phyloP scores from a whole-genome alignment of 2,888 invertebrate genomes.

The Biston betularia region DNA sequence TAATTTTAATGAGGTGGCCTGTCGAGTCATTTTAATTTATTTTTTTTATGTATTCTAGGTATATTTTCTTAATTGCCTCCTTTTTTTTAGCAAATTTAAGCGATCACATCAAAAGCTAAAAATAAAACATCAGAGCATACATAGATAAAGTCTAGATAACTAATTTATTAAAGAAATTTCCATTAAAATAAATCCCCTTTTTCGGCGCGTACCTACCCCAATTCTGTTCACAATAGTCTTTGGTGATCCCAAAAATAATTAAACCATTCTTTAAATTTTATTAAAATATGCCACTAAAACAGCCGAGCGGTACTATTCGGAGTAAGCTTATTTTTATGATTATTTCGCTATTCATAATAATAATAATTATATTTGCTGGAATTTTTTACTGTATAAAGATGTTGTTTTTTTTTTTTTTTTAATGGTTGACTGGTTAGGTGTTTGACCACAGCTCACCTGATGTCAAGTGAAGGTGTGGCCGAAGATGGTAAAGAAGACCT shows the following conservation, averaged over 20 bases:
- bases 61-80: too few species aligned
- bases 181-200: conserved; percentile 15
- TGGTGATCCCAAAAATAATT: conserved; percentile 25
- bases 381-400: conserved; percentile 14
- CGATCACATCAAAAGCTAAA: not conserved
- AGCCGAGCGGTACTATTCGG: conserved; percentile 1
- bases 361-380: conserved; percentile 24
- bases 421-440: too few species aligned
- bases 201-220: not conserved
- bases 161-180: conserved; percentile 21
- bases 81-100: not conserved
- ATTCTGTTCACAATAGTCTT: conserved; percentile 17
- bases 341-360: conserved; percentile 18
- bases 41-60: too few species aligned
- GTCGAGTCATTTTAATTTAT: too few species aligned
- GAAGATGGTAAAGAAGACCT: too few species aligned
- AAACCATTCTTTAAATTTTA: conserved; percentile 20
- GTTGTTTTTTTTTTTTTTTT: too few species aligned
- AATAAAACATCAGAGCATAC: conserved; percentile 2
- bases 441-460: too few species aligned
- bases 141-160: not conserved
- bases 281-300: conserved; percentile 24
- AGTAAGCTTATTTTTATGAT: conserved; percentile 19
- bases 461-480: too few species aligned
- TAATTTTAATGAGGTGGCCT: too few species aligned